Evolutionary conservation across 53 echinoderm and acorn worm species (phyloP).

Genomic region (Apostichopus leukothele): DNA sequence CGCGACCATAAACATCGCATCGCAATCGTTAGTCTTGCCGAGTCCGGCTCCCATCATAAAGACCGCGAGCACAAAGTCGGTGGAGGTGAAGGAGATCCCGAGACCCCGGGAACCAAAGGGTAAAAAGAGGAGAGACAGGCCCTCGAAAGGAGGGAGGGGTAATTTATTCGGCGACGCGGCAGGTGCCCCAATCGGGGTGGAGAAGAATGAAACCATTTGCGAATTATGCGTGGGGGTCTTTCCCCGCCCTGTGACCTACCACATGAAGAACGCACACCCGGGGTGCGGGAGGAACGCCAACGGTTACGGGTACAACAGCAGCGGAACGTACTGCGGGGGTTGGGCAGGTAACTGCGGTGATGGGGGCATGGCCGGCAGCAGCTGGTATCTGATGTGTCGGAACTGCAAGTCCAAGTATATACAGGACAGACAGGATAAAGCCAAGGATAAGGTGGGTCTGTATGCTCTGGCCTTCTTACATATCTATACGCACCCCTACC

Average conservation of each 20-base stretch:
- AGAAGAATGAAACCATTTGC: slow-evolving; percentile 80
- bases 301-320: slow-evolving; percentile 96
- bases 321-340: slow-evolving; percentile 89
- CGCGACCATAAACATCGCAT: slow-evolving; percentile 85
- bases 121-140: slow-evolving; percentile 91
- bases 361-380: slow-evolving; percentile 77
- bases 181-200: slow-evolving; percentile 73
- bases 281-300: slow-evolving; percentile 88
- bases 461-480: background rate
- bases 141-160: slow-evolving; percentile 82
- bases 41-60: slow-evolving; percentile 93
- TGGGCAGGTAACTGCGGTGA: slow-evolving; percentile 94
- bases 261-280: slow-evolving; percentile 93
- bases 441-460: slow-evolving; percentile 69
- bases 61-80: slow-evolving; percentile 66
- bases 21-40: slow-evolving; percentile 82
- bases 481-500: too few relatives aligned
- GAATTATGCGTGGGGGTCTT: slow-evolving; percentile 86
- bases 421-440: slow-evolving; percentile 85
- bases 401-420: slow-evolving; percentile 89
- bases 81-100: slow-evolving; percentile 72
- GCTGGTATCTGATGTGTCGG: slow-evolving; percentile 97
- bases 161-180: slow-evolving; percentile 97
- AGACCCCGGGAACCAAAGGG: slow-evolving; percentile 68
- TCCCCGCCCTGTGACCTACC: slow-evolving; percentile 95